Base-by-base conservation (phyloP, 2,888 invertebrate genomes). In the Parnassius glacialis region DNA sequence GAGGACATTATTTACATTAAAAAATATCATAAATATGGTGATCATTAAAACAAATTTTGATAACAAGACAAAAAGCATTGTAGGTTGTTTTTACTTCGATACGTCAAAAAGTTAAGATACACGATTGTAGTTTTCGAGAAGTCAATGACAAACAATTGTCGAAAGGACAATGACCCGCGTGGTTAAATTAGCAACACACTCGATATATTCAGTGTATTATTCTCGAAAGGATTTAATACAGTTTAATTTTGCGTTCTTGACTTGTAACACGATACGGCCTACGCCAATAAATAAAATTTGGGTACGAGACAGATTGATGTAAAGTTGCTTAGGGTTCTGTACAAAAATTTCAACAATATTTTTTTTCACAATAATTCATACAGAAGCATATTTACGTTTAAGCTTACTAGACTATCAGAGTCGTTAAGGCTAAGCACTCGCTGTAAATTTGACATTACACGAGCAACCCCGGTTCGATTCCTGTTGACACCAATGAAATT, bases 201-300 rank as follows among this genome's bases (percentile, higher is more conserved):
- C 16, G 56, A 63, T 63, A 55, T 53, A 54, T 52, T 45, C 56
- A 42, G 56, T 56, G 63, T 63, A 63, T 63, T 59, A 62, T 59
- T 59, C 59, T 59, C 52, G 59, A 61, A 61, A 66, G 66, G 67
- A 69, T 66, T 68, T 68, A 68, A 69, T 66, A 64, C 66, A 65
- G 62, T 64, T 65, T 65, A 65, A 67, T 64, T 59, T 69, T 67
- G 64, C 59, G 67, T 70, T 67, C 66, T 68, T 58, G 65, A 62
- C 64, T 52, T 60, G 70, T 64, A 68, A 71, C 63, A 62, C 69
- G 69, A 71, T 68, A 68, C 63, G 59, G 56, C 47, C 52, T 55
- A 63, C 52, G 51, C 51, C 52, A 51, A 56, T 59, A 59, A 59
- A 63, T 63, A 56, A 56, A 59, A 63, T 59, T 63, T 56, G 25